phyloP scores from a whole-genome alignment of 1,140 invertebrate species.

The Drosophila athabasca region DNA sequence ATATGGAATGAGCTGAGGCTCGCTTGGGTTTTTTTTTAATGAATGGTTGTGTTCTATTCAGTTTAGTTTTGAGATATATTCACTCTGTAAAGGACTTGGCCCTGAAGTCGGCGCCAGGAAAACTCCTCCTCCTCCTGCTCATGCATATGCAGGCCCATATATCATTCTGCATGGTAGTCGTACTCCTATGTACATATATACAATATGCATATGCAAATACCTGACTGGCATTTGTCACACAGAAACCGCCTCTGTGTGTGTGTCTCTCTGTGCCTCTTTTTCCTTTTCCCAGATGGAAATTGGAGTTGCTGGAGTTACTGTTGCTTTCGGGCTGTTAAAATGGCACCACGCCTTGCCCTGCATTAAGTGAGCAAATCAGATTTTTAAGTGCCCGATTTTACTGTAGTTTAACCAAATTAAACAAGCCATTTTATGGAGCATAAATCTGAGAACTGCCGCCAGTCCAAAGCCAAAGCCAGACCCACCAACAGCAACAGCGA shows the following conservation, averaged over 20 bases:
- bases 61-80: slow-evolving; percentile 7
- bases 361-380: slow-evolving; percentile 53
- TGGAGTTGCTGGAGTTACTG: slow-evolving; percentile 8
- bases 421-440: slow-evolving; percentile 57
- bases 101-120: slow-evolving; percentile 46
- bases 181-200: background rate
- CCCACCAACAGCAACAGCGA: slow-evolving; percentile 9
- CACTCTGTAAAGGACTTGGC: slow-evolving; percentile 51
- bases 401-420: slow-evolving; percentile 63
- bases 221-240: slow-evolving; percentile 56
- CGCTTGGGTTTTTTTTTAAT: slow-evolving; percentile 53
- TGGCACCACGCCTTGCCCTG: slow-evolving; percentile 61
- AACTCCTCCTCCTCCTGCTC: slow-evolving; percentile 30
- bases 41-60: slow-evolving; percentile 42
- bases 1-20: slow-evolving; percentile 54
- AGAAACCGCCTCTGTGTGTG: slow-evolving; percentile 1
- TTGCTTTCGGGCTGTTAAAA: slow-evolving; percentile 48
- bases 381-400: slow-evolving; percentile 55
- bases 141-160: slow-evolving; percentile 71
- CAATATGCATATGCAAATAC: slow-evolving; percentile 55
- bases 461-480: slow-evolving; percentile 6
- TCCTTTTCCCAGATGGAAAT: background rate
- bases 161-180: slow-evolving; percentile 45
- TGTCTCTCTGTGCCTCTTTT: background rate
- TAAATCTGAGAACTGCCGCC: slow-evolving; percentile 43